phyloP scores from a whole-genome alignment of 2,797 vertebrate genomes.

The Chelon auratus region DNA sequence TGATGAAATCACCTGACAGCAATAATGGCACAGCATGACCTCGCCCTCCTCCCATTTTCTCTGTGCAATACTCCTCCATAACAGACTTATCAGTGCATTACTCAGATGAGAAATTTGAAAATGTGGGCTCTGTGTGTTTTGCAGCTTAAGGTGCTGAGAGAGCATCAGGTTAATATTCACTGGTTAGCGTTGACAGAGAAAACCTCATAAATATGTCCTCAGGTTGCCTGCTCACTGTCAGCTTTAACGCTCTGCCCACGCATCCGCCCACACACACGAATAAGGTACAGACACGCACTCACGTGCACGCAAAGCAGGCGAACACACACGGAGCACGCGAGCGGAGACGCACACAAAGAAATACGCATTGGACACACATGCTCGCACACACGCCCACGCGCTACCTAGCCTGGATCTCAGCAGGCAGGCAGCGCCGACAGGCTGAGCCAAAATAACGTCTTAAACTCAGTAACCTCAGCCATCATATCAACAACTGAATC shows the following conservation, averaged over 20 bases:
- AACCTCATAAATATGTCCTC: conserved; percentile 77
- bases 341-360: conserved; percentile 24
- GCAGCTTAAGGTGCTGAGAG: conserved; percentile 62
- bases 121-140: conserved; percentile 51
- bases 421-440: conserved; percentile 66
- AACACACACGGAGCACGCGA: conserved; percentile 24
- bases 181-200: conserved; percentile 66
- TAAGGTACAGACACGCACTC: conserved; percentile 50
- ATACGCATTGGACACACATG: conserved; percentile 32
- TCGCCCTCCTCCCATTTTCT: conserved; percentile 48
- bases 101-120: conserved; percentile 62
- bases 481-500: conserved; percentile 71
- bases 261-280: conserved; percentile 67
- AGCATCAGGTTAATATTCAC: conserved; percentile 76
- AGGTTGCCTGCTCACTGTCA: conserved; percentile 73
- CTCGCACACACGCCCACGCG: conserved; percentile 58
- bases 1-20: conserved; percentile 62
- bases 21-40: conserved; percentile 46
- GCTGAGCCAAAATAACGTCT: conserved; percentile 75
- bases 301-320: conserved; percentile 13
- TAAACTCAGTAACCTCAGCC: conserved; percentile 72
- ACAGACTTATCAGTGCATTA: conserved; percentile 58
- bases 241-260: conserved; percentile 73
- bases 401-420: conserved; percentile 68
- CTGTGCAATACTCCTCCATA: conserved; percentile 36